Evolutionary conservation across 2,113 vertebrate genomes (phyloP), one percentile per base, ranked within the genome.

Genomic region (Agelaius tricolor): DNA sequence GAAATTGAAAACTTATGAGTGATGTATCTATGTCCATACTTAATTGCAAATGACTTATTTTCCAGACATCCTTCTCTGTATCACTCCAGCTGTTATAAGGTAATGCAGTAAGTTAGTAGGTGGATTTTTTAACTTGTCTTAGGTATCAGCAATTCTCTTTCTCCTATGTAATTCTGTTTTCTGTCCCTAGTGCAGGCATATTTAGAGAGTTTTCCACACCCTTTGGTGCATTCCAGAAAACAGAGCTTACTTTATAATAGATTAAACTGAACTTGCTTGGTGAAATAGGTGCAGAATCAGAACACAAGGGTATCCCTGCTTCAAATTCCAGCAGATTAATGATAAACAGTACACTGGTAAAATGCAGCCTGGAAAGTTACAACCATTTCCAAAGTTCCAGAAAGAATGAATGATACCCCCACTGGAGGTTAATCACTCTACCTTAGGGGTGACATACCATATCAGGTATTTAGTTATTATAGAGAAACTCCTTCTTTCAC

Each of bases 181-280:
- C 74, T 97, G 75, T 95, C 82, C 88, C 94, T 52, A 51, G 86
- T 79, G 68, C 67, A 93, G 58, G 47, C 73, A 93, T 75, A 72
- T 77, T 86, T 62, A 65, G 52, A 74, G 9, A 94, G 24, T 65
- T 47, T 87, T 75, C 72, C 78, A 89, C 81, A 95, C n/a, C 55
- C 27, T 61, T 73, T 72, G 37, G 58, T 61, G 41, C 30, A 87
- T 63, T 94, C 73, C 65, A 61, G 84, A 95, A 95, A 90, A 68
- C 2, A 90, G 37, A 95, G 31, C 13, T 84, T 74, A 72, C 41
- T 74, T 62, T 43, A 76, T 10, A 69, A 22, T 65, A 96, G 95
- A 93, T 90, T 54, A 72, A 95, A 89, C 15, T 4, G 27, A 68
- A 52, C 52, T 94, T 93, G 33, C 80, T 83, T 68, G 49, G 71